phyloP scores from a whole-genome alignment of 2,113 vertebrate species.

The Rhodinocichla rosea region DNA sequence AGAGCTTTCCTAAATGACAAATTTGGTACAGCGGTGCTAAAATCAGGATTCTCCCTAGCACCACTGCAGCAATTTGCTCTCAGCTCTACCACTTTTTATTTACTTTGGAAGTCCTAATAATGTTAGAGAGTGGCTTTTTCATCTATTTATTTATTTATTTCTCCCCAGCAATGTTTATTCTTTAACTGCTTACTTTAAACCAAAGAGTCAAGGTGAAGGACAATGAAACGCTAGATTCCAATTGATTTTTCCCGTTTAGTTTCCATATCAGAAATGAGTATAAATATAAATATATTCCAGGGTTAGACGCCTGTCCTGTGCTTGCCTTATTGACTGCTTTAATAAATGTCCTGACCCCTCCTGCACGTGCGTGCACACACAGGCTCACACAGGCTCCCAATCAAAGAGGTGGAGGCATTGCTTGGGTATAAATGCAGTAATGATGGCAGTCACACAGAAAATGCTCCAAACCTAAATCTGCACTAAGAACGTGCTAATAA shows the following conservation, averaged over 20 bases:
- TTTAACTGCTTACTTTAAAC: constrained; percentile 68
- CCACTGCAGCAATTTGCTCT: constrained; percentile 60
- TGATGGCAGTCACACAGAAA: constrained; percentile 38
- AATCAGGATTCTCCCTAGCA: constrained; percentile 72
- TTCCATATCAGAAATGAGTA: constrained; percentile 49
- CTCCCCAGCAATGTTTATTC: constrained; percentile 59
- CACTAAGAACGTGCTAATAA: neutral
- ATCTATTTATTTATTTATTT: constrained; percentile 55
- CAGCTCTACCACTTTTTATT: constrained; percentile 74
- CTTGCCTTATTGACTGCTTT: constrained; percentile 61
- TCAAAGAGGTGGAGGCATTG: neutral
- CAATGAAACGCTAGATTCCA: constrained; percentile 16
- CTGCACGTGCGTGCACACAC: neutral
- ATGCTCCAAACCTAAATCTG: constrained; percentile 2
- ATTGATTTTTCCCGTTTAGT: constrained; percentile 52
- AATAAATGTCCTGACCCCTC: constrained; percentile 61
- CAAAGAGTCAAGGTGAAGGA: constrained; percentile 67
- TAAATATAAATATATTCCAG: constrained; percentile 66
- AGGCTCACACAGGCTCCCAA: neutral
- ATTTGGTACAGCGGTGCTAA: constrained; percentile 78
- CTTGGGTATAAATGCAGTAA: constrained; percentile 20
- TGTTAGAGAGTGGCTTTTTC: constrained; percentile 36
- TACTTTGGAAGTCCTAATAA: constrained; percentile 77
- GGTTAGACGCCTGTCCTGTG: constrained; percentile 9
- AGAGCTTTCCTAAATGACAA: constrained; percentile 81